Base-by-base conservation (phyloP, 2,888 invertebrate genomes). In the Tinea semifulvella region DNA sequence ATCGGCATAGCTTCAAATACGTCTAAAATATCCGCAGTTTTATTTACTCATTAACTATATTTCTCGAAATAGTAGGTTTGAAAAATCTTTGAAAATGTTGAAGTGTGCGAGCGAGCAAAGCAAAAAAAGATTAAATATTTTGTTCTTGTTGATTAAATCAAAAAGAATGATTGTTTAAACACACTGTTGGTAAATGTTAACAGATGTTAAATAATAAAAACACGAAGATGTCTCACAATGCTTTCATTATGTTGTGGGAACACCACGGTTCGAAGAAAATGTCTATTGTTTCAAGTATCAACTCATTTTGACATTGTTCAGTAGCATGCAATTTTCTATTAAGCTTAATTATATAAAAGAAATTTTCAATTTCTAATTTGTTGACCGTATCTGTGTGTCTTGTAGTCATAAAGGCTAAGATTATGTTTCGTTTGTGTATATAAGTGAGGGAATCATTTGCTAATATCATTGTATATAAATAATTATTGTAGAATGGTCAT, bases 221-320 rank as follows among this genome's bases (percentile, higher is more conserved):
- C 31, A 31, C 13, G 6, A 31, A n/a, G 13, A 31, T 31, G 18
- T 40, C 40, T 40, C 40, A 40, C 36, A 40, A 13, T 13, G 17
- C 20, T 40, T 40, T 40, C 40, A 40, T 22, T 40, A 13, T 40
- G 22, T 40, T 40, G 13, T 40, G 22, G 18, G 36, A 36, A 18
- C 16, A 22, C n/a, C 8, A 13, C 13, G 13, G 13, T 31, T 31
- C 31, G 31, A 38, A 38, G 38, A 40, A 22, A 40, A 40, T 22
- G 22, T 31, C 22, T 19, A 22, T 40, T 40, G 40, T 40, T 3
- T 3, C 5, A 7, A 8, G 38, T n/a, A 11, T 11, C 14, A 35
- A 11, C 60, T 65, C 69, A 65, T 57, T 57, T 57, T 60, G 70
- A 68, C 71, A 71, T 70, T 70, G 71, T 69, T 66, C 59, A 18